Base-by-base conservation (phyloP, 2,797 vertebrate species). In the Anguilla anguilla region DNA sequence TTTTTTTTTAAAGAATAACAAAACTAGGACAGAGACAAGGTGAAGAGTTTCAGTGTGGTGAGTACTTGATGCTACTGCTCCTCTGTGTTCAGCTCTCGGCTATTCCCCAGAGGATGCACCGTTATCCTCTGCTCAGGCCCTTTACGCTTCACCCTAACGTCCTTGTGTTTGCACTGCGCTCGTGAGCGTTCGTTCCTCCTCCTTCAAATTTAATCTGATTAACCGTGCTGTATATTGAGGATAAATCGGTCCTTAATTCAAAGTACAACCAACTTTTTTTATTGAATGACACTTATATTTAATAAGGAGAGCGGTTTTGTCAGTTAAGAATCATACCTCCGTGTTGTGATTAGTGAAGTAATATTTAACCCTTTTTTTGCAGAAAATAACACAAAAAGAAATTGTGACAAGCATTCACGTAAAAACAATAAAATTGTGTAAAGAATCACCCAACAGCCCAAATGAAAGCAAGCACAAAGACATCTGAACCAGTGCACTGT, bases 241-340 rank as follows among this genome's bases (percentile, higher is more conserved):
- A 87, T 92, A 92, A 91, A 93, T 93, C 92, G 92, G 92, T 91
- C 87, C 81, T 91, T 93, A 93, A 95, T 95, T 95, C 94, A 92
- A 91, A 92, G 90, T 91, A 90, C 87, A 88, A 91, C 82, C 9
- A 46, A 91, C 88, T 93, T 92, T 93, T 92, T 87, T 67, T 87
- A 90, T 86, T 88, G 88, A 89, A 89, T 89, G 89, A 88, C 49
- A 89, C 87, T 92, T 91, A 83, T 64, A 61, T 86, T 89, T 90
- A 88, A 92, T 93, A 91, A 93, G 89, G 86, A 84, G 89, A 91
- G 86, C 57, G 84, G 88, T 92, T 89, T 88, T 3, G 82, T 87
- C 87, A 28, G 89, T 92, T 92, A 87, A 86, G 86, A 87, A 91
- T 88, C 86, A 88, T 82, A 87, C 88, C 51, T 86, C 49, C 74